These are phyloP conservation scores for Cervus canadensis DNA, from an alignment of 2,113 vertebrate genomes.

Conservation along the genomic window DNA sequence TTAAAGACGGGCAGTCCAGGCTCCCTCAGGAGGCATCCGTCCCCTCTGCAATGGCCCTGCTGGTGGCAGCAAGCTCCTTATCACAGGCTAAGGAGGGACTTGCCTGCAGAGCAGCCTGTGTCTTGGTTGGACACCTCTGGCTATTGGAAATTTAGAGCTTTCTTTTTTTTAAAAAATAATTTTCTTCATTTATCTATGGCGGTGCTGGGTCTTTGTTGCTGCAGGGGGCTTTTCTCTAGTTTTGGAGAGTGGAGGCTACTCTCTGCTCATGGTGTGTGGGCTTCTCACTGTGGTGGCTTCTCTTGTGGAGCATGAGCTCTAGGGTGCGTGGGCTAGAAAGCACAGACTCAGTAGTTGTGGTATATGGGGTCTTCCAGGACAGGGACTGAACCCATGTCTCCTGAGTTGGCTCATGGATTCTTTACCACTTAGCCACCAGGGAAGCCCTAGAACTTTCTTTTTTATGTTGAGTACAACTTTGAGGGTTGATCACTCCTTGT, in stretches of 20 bases:
- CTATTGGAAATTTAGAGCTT: not conserved
- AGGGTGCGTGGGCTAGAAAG: fast-evolving
- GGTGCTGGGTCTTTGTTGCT: not conserved
- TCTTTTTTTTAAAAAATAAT: not conserved
- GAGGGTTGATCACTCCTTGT: not conserved
- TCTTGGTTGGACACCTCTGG: not conserved
- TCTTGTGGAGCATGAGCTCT: not conserved
- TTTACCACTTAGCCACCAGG: not conserved
- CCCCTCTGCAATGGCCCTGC: not conserved
- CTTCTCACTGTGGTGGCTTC: not conserved
- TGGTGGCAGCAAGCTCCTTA: not conserved
- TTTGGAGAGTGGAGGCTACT: not conserved
- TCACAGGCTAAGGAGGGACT: not conserved
- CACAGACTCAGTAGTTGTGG: not conserved
- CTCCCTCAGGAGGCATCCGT: not conserved
- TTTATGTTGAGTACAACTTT: not conserved
- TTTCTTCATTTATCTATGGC: not conserved
- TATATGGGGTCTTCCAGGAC: not conserved
- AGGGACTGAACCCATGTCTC: not conserved
- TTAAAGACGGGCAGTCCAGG: not conserved
- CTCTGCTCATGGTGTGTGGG: not conserved
- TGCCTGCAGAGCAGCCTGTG: not conserved
- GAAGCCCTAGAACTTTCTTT: not conserved
- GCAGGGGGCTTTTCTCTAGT: not conserved
- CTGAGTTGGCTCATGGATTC: not conserved